Conservation (phyloP, 2,888 invertebrate species). For the Crocallis elinguaria region DNA sequence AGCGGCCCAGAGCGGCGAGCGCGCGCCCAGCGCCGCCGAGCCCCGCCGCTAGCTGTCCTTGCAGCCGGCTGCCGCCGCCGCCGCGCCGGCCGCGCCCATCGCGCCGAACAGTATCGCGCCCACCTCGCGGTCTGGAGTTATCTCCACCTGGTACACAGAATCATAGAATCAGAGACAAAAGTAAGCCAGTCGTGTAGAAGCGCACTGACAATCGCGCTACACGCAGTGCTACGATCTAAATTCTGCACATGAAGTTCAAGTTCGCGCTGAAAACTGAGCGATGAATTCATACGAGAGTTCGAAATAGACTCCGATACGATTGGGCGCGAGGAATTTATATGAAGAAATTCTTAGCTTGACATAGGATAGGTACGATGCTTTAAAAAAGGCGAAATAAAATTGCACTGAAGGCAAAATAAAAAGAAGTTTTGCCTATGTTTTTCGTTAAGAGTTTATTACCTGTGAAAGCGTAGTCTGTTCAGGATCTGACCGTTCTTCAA, state of each 20-base stretch:
- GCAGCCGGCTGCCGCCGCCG: conserved; percentile 68
- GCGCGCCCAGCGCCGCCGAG: conserved; percentile 76
- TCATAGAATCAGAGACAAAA: background rate
- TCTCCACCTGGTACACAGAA: conserved; percentile 66
- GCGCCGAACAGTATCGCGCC: conserved; percentile 71
- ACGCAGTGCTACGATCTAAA: no score
- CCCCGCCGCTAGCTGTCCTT: conserved; percentile 86
- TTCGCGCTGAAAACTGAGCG: no score
- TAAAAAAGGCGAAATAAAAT: no score
- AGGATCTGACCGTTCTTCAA: conserved; percentile 92
- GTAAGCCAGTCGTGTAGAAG: no score
- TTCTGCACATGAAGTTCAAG: no score
- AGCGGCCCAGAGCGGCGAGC: conserved; percentile 92
- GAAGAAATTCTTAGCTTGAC: no score
- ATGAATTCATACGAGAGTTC: no score
- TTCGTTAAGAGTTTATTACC: conserved; percentile 49
- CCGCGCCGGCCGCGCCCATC: conserved; percentile 67
- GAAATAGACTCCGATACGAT: no score
- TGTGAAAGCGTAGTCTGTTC: conserved; percentile 87
- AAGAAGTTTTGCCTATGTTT: background rate
- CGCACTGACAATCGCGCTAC: no score
- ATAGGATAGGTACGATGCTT: no score
- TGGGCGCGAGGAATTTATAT: no score
- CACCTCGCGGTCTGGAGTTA: conserved; percentile 81
- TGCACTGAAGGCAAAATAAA: background rate